Conservation (phyloP, 2,888 invertebrate genomes). For the Loripinus fragilis region DNA sequence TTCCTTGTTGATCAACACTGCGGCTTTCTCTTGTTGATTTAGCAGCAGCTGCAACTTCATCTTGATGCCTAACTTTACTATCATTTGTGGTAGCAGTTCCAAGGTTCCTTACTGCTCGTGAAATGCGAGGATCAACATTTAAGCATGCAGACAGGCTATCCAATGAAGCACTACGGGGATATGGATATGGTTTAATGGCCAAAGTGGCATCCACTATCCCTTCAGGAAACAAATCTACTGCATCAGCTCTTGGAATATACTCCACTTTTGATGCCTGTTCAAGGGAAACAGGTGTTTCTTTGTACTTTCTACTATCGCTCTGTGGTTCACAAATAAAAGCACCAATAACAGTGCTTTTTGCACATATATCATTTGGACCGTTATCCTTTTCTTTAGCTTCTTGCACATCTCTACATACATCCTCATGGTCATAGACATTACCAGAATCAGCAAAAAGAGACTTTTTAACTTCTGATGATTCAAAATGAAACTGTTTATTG, state of each 20-base stretch:
- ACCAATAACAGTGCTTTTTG: too few species aligned
- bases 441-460: slow-evolving; percentile 69
- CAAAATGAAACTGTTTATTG: slow-evolving; percentile 45
- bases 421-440: slow-evolving; percentile 67
- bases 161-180: slow-evolving; percentile 46
- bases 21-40: neutral
- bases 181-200: slow-evolving; percentile 54
- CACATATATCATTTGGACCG: neutral
- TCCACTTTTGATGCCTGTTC: neutral
- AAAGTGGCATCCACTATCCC: slow-evolving; percentile 56
- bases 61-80: neutral
- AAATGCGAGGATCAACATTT: slow-evolving; percentile 35
- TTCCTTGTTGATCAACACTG: neutral
- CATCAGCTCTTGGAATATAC: slow-evolving; percentile 17
- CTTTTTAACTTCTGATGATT: slow-evolving; percentile 48
- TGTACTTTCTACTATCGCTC: neutral
- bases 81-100: neutral
- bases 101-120: slow-evolving; percentile 25
- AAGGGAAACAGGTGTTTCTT: neutral
- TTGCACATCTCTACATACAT: slow-evolving; percentile 17
- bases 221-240: slow-evolving; percentile 57
- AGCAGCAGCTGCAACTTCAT: too few species aligned
- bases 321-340: neutral
- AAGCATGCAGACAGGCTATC: slow-evolving; percentile 48
- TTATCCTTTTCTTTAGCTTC: neutral